Percentiles rank a stretch among this genome's conserved stretches.
Conservation (phyloP, 1,140 invertebrate genomes). For the Neodiprion fabricii region DNA sequence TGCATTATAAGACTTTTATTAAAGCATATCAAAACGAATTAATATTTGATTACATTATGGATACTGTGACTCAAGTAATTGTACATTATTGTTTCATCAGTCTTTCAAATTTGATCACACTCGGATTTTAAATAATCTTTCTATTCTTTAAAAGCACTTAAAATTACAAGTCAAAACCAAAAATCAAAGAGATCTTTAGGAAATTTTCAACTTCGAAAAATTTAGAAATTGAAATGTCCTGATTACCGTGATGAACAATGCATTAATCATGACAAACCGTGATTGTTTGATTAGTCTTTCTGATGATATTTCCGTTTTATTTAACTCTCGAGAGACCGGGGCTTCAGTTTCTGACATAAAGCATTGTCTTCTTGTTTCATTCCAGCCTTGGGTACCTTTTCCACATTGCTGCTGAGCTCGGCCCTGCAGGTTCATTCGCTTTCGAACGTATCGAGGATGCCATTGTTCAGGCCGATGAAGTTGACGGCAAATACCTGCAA, state of each 20-base stretch:
- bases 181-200: too few relatives aligned
- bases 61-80: too few relatives aligned
- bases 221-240: constrained; percentile 9
- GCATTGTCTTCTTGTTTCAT: constrained; percentile 29
- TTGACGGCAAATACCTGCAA: constrained; percentile 86
- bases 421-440: constrained; percentile 72
- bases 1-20: too few relatives aligned
- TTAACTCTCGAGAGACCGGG: not conserved
- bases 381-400: constrained; percentile 84
- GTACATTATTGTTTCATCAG: too few relatives aligned
- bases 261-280: not conserved
- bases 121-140: too few relatives aligned
- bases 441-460: constrained; percentile 88
- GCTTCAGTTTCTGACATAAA: not conserved
- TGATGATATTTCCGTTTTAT: not conserved
- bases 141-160: too few relatives aligned
- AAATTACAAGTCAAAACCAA: too few relatives aligned
- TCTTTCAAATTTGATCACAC: too few relatives aligned
- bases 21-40: too few relatives aligned
- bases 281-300: constrained; percentile 5
- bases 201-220: not conserved
- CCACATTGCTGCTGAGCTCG: constrained; percentile 74
- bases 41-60: too few relatives aligned
- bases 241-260: constrained; percentile 9
- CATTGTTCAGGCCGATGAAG: constrained; percentile 93